These are phyloP conservation scores for Chiloscyllium plagiosum DNA, from an alignment of 2,113 vertebrate genomes.

Conservation along the genomic window DNA sequence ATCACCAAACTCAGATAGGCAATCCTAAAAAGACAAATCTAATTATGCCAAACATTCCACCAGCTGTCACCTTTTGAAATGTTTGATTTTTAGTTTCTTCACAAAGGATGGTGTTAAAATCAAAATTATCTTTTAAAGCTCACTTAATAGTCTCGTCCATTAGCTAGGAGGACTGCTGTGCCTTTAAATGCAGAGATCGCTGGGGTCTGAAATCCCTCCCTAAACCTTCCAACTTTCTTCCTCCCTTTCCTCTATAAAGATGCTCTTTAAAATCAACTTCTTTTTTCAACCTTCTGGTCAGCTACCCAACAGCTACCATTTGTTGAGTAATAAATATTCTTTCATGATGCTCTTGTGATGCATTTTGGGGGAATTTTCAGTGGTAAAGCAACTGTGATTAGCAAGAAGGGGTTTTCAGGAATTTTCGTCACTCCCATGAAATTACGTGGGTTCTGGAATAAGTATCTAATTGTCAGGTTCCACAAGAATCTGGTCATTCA, in stretches of 20 bases:
- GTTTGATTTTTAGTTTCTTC: not conserved
- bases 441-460: not conserved
- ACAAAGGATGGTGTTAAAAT: not conserved
- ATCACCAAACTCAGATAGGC: not conserved
- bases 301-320: too few species aligned
- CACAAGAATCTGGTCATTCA: not conserved
- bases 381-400: too few species aligned
- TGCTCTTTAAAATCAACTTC: too few species aligned
- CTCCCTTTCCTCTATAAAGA: too few species aligned
- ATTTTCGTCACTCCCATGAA: not conserved
- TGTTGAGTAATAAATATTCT: too few species aligned
- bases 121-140: not conserved
- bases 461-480: not conserved
- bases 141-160: not conserved
- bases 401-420: not conserved
- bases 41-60: not conserved
- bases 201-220: too few species aligned
- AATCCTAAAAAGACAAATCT: not conserved
- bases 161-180: not conserved
- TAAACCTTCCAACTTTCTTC: too few species aligned
- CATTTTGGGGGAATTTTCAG: too few species aligned
- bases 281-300: too few species aligned
- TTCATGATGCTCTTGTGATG: too few species aligned
- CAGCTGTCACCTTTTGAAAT: not conserved
- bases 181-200: too few species aligned